Evolutionary conservation across 1,140 invertebrate species (phyloP), one percentile per base, ranked within the genome.

Genomic region (Hypothenemus hampei): DNA sequence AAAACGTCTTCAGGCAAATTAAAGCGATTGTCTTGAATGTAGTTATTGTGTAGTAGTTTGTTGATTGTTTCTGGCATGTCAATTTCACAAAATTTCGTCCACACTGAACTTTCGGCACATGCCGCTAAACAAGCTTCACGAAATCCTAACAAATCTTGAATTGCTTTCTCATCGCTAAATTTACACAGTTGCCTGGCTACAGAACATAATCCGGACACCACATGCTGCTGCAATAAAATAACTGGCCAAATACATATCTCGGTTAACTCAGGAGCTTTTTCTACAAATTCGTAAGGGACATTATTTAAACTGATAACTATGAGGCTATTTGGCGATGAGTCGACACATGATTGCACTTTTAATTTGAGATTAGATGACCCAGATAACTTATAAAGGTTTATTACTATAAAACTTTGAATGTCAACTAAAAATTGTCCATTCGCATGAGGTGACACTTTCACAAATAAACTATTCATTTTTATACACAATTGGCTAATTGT

Each of bases 11-110:
- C 55, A 0, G 86, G 85, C 20, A 89, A 65, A 20, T 33, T 43
- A 43, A 68, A 61, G 10, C 11, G 16, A 39, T 54, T 29, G 21
- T 62, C 22, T 13, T 56, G 15, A 23, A 56, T 40, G 55, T 53
- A 57, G 21, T 58, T 16, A 19, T 54, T 56, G 7, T 31, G 54
- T 39, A 57, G 63, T 46, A 66, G 24, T 41, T 69, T 55, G 57
- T 77, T 77, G 0, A 85, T 66, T 7, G 78, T 78, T 16, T 72
- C 68, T 23, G 84, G 75, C 11, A 91, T 73, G 68, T 93, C 87
- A 15, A 92, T 77, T 77, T 97, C 93, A 77, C 92, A 95, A 68
- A 93, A 93, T 64, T 86, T 88, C 0, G 92, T 95, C 91, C 91
- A 96, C 20, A 88, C 76, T 5, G 91, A 94, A 1, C 83, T 78